phyloP scores from a whole-genome alignment of 2,113 vertebrate species.

The Camelus dromedarius region DNA sequence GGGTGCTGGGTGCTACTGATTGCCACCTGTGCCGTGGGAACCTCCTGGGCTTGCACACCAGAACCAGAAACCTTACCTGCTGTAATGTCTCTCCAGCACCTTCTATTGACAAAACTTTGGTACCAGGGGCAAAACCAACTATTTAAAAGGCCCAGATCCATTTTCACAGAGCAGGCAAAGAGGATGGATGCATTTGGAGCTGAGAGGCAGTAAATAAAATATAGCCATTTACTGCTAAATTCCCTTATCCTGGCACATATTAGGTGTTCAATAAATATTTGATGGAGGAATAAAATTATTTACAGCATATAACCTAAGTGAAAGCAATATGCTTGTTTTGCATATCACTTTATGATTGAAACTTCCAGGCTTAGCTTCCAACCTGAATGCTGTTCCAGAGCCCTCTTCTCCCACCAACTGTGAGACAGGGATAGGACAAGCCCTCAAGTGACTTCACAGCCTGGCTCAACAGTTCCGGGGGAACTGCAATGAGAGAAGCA shows the following conservation, averaged over 20 bases:
- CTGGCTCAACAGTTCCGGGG: background rate
- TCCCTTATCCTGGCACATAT: background rate
- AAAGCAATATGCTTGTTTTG: constrained; percentile 24
- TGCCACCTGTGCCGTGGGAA: background rate
- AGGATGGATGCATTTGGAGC: constrained; percentile 1
- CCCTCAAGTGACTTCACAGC: background rate
- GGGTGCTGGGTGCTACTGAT: background rate
- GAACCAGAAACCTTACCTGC: background rate
- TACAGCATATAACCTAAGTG: background rate
- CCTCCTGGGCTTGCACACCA: background rate
- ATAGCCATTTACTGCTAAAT: background rate
- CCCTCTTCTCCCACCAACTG: background rate
- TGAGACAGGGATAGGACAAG: background rate
- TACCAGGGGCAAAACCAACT: background rate
- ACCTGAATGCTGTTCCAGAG: background rate
- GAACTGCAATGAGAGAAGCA: background rate
- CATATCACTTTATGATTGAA: background rate
- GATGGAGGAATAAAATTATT: background rate
- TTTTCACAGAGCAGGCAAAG: constrained; percentile 61
- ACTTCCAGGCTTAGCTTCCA: background rate
- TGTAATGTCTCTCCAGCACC: background rate
- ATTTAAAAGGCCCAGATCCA: constrained; percentile 64
- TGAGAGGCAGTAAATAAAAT: background rate
- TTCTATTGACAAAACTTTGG: constrained; percentile 28
- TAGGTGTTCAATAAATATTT: background rate